Evolutionary conservation across 2,113 vertebrate species (phyloP), one percentile per base, ranked within the genome.

Genomic region (Nothoprocta pentlandii): DNA sequence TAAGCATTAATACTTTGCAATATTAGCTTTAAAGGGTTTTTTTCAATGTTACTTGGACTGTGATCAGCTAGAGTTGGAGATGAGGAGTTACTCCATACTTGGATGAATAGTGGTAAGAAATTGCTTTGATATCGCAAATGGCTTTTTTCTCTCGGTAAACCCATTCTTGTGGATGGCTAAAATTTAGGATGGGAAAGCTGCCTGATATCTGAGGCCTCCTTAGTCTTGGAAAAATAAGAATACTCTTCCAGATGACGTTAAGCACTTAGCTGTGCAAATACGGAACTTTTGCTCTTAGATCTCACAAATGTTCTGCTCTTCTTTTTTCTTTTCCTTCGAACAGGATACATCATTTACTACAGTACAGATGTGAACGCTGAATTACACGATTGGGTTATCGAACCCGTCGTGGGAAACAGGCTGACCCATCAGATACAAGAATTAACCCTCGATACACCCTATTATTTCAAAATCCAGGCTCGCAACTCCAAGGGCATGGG

Each of bases 401-500:
- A 99, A 59, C 99, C 99, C 0, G 99, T 99, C 9, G 98, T 99
- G 88, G 99, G 99, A 3, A 99, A 99, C 96, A 98, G 99, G 14
- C 97, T 99, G 58, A 99, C 99, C 1, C 99, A 99, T 94, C 99
- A 99, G 98, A 99, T 99, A 90, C 99, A 99, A 80, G 99, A 99
- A 63, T 89, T 99, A 87, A 99, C 99, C 4, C 98, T 99, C 2
- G 99, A 99, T 93, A 99, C 99, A 0, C 98, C 99, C 0, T 99
- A 99, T 97, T 99, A 99, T 97, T 99, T 99, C 98, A 99, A 99
- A 97, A 99, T 99, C 94, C 99, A 99, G 95, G 99, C 99, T 25
- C 98, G 99, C 12, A 99, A 99, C 97, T 99, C 99, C 4, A 99
- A 99, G 92, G 99, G 99, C 88, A 99, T 99, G 99, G 99, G 99